phyloP scores from a whole-genome alignment of 2,797 vertebrate genomes.

The Ambastaia sidthimunki region DNA sequence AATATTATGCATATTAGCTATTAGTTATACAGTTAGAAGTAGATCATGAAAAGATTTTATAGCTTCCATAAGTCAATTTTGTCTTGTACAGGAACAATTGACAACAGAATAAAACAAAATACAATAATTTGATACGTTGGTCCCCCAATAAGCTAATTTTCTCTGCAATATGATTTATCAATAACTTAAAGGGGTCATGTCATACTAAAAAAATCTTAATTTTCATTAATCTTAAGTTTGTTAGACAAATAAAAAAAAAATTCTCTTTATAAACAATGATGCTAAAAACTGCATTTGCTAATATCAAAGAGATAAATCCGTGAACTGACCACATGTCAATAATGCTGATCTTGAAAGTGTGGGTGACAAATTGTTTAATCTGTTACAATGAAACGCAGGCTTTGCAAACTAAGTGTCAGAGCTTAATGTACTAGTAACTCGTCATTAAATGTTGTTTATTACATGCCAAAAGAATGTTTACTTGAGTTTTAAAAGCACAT shows the following conservation, averaged over 20 bases:
- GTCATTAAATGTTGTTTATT: too few relatives aligned
- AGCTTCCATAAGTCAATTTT: background rate
- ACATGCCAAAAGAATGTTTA: background rate
- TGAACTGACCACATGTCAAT: background rate
- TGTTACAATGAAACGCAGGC: background rate
- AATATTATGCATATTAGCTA: conserved; percentile 16
- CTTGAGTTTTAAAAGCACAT: too few relatives aligned
- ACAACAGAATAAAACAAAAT: background rate
- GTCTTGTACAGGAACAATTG: conserved; percentile 35
- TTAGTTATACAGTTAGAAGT: background rate
- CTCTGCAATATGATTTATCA: background rate
- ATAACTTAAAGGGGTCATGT: conserved; percentile 38
- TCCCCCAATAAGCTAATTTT: background rate
- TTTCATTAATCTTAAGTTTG: background rate
- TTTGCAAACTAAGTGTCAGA: background rate
- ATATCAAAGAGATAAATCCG: too few relatives aligned
- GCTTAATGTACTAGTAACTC: too few relatives aligned
- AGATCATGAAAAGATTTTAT: conserved; percentile 8
- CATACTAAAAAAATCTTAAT: background rate
- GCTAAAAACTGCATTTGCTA: too few relatives aligned
- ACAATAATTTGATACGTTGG: background rate
- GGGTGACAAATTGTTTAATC: background rate
- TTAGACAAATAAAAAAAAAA: too few relatives aligned
- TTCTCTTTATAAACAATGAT: too few relatives aligned
- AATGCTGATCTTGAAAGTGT: background rate